phyloP scores from a whole-genome alignment of 2,888 invertebrate genomes.

The Thera britannica region DNA sequence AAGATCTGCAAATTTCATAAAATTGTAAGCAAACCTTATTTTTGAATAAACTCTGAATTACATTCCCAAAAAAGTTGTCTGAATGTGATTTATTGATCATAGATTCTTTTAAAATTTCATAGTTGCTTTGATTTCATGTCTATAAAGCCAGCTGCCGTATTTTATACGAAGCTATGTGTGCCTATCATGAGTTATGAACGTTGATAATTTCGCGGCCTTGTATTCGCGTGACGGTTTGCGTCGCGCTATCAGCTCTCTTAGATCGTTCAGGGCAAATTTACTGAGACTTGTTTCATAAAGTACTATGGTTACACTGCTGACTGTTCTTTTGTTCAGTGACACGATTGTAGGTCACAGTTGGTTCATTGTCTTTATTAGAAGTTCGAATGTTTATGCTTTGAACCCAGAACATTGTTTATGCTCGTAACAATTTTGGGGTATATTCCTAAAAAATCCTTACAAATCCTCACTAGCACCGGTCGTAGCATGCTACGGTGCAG shows the following conservation, averaged over 20 bases:
- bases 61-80: background rate
- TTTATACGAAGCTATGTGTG: conserved; percentile 34
- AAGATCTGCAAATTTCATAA: background rate
- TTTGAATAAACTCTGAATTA: background rate
- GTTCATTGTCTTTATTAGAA: conserved; percentile 23
- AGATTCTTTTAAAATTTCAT: background rate
- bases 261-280: conserved; percentile 60
- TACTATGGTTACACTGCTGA: conserved; percentile 45
- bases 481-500: no score
- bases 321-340: conserved; percentile 43
- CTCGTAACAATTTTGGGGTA: no score
- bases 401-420: conserved; percentile 13
- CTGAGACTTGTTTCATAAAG: conserved; percentile 51
- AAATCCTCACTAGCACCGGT: no score
- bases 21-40: background rate
- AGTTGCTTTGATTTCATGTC: background rate
- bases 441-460: no score
- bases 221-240: conserved; percentile 61
- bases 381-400: background rate
- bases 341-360: conserved; percentile 41
- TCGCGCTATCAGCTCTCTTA: conserved; percentile 57
- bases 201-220: conserved; percentile 58
- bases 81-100: background rate
- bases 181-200: conserved; percentile 60
- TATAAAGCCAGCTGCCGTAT: conserved; percentile 25